Conservation (phyloP, 2,888 invertebrate genomes). For the Ormyrus nitidulus region DNA sequence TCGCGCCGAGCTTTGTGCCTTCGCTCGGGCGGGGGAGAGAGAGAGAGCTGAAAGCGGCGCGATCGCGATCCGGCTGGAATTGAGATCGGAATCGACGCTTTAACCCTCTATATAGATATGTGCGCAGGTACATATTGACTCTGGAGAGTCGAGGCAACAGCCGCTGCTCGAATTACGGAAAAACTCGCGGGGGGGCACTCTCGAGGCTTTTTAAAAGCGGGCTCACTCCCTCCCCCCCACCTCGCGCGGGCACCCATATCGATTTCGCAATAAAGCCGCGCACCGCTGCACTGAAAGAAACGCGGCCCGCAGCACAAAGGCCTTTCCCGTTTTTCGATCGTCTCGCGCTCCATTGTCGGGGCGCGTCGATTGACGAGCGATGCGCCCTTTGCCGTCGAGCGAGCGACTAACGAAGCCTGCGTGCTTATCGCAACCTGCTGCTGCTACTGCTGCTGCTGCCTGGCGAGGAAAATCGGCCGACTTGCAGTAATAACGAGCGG, state of each 20-base stretch:
- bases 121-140: slow-evolving; percentile 11
- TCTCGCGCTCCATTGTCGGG: neutral
- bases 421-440: too few species aligned
- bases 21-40: too few species aligned
- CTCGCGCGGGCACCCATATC: slow-evolving; percentile 17
- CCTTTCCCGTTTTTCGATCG: slow-evolving; percentile 40
- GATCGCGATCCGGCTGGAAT: neutral
- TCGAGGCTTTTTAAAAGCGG: slow-evolving; percentile 33
- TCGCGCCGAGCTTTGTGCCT: too few species aligned
- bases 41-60: neutral
- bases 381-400: neutral
- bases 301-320: slow-evolving; percentile 13
- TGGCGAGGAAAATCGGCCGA: too few species aligned
- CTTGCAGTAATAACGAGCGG: too few species aligned
- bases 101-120: neutral
- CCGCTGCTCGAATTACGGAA: slow-evolving; percentile 33
- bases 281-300: neutral
- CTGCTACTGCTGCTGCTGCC: too few species aligned
- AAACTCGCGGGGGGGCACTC: neutral
- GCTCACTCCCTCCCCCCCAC: neutral
- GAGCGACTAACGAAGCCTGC: too few species aligned
- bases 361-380: neutral
- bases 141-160: neutral
- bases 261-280: slow-evolving; percentile 42
- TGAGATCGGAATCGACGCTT: slow-evolving; percentile 22